Conservation (phyloP, 2,113 vertebrate species). For the Caloenas nicobarica region DNA sequence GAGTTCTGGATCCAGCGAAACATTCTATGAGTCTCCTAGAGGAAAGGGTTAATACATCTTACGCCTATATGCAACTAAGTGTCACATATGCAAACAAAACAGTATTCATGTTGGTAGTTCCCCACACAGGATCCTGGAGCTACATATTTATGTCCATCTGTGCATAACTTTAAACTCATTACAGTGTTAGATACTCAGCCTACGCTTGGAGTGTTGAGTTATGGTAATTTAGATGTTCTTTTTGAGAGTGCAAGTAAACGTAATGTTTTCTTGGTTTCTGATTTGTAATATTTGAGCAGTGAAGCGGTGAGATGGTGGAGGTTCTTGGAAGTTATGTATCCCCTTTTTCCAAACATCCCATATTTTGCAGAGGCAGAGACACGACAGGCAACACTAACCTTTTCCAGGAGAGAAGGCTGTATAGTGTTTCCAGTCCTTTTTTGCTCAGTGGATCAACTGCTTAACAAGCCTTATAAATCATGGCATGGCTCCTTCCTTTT, state of each 20-base stretch:
- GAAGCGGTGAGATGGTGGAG: neutral
- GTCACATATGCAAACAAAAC: neutral
- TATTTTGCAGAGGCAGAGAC: neutral
- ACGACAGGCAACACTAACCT: neutral
- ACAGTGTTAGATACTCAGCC: neutral
- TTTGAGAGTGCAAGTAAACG: neutral
- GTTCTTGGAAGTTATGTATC: neutral
- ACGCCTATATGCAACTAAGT: neutral
- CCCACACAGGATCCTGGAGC: neutral
- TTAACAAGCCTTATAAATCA: neutral
- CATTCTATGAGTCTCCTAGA: neutral
- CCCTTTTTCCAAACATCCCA: neutral
- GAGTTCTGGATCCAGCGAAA: neutral
- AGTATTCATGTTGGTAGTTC: neutral
- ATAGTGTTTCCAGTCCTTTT: neutral
- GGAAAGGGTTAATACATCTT: neutral
- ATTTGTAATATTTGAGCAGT: neutral
- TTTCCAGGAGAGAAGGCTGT: neutral
- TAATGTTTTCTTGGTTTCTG: neutral
- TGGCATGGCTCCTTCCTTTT: neutral
- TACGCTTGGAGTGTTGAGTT: neutral
- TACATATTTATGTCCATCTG: neutral
- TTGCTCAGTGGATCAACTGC: neutral
- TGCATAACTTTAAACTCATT: neutral
- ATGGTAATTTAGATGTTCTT: neutral